These are phyloP conservation scores for Macheiramphus alcinus DNA, from an alignment of 2,113 vertebrate species.

Conservation along the genomic window DNA sequence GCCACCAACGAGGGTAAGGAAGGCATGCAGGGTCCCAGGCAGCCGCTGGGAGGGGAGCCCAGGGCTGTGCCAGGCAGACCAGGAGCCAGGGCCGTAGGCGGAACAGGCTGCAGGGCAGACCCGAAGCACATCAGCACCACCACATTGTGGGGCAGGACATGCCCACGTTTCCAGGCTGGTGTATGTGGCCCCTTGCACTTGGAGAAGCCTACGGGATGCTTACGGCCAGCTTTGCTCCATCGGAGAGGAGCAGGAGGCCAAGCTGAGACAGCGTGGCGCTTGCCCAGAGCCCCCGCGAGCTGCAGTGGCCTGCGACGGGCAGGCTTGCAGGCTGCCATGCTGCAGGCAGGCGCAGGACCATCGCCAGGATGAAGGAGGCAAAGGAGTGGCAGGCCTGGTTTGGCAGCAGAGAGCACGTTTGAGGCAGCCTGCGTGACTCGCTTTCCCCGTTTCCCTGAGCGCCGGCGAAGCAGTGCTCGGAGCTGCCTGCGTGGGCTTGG, in stretches of 20 bases:
- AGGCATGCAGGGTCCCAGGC: background rate
- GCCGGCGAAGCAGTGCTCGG: rapidly evolving
- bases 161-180: rapidly evolving
- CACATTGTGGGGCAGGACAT: rapidly evolving
- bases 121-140: background rate
- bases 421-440: background rate
- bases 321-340: background rate
- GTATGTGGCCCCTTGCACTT: background rate
- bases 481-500: background rate
- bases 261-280: rapidly evolving
- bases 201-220: background rate
- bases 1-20: slow-evolving; percentile 89
- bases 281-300: background rate
- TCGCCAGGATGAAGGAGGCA: background rate
- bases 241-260: background rate
- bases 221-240: background rate
- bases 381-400: background rate
- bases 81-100: background rate
- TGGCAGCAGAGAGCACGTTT: background rate
- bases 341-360: rapidly evolving
- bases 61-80: background rate
- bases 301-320: background rate
- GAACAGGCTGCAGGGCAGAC: background rate
- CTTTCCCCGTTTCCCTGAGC: background rate
- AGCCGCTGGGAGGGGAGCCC: background rate